Evolutionary conservation across 1,140 invertebrate species (phyloP), one percentile per base, ranked within the genome.

Genomic region (Leptoteleia sp.): DNA sequence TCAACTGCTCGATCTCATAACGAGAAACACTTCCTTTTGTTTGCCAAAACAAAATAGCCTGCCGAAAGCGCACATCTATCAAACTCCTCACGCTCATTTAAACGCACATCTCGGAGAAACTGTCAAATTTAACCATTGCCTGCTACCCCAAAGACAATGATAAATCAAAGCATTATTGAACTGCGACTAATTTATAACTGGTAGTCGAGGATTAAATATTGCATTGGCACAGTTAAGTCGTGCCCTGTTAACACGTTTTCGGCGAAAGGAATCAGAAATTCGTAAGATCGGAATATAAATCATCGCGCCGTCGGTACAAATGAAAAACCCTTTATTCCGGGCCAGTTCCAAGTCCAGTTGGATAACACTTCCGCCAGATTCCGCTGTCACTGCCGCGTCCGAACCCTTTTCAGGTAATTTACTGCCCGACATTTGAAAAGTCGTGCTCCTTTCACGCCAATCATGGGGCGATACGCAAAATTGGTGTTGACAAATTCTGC

Each of bases 391-490:
- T 15, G 9, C 16, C 8, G 1, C 4, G n/a, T 16, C 12, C 1
- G 31, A 52, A 68, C 35, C 52, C 61, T 64, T 65, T 65, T 33
- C 27, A 8, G 0, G 3, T 48, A 61, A 61, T 71, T 71, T 71
- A 71, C 22, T 42, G 12, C 54, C 55, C 8, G 9, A 12, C 50
- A 35, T 59, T 17, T n/a, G 45, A 50, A 59, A 52, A 50, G 43
- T 31, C 35, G 65, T 47, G 42, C 57, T 72, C 68, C 68, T 62
- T 72, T 72, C 38, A 54, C 48, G 42, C 27, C 54, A 38, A 12
- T 42, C n/a, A n/a, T n/a, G n/a, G n/a, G n/a, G n/a, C n/a, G 48
- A 52, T 52, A 71, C 55, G 48, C 57, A 71, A 72, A 62, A 45
- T 62, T 9, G n/a, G 57, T 62, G 57, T 47, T 62, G 68, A 72